Evolutionary conservation across 1,140 invertebrate genomes (phyloP).

Genomic region (Oncopodura yosiiana): DNA sequence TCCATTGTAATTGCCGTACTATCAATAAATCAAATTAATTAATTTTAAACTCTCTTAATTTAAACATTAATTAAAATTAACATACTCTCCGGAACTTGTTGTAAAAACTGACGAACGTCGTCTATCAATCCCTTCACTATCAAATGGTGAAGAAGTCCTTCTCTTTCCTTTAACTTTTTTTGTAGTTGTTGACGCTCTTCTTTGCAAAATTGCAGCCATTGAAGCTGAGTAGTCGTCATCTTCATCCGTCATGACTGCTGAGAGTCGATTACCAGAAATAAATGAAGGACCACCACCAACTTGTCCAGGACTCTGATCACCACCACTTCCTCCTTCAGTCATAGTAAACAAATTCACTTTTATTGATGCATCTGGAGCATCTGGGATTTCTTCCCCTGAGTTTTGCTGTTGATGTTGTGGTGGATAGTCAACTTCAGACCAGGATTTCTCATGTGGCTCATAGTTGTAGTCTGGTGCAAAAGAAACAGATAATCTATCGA

Average conservation of each 20-base stretch:
- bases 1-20: constrained; percentile 67
- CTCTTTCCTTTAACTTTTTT: constrained; percentile 49
- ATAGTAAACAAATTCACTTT: constrained; percentile 33
- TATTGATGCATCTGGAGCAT: constrained; percentile 37
- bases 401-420: constrained; percentile 18
- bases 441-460: constrained; percentile 29
- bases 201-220: constrained; percentile 65
- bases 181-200: constrained; percentile 50
- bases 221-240: constrained; percentile 70
- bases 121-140: constrained; percentile 41
- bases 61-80: constrained; percentile 22
- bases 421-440: constrained; percentile 28
- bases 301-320: constrained; percentile 1
- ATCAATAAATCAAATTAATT: constrained; percentile 8
- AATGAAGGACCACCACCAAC: not conserved
- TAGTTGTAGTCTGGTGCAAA: constrained; percentile 54
- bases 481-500: constrained; percentile 57
- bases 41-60: not conserved
- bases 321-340: not conserved
- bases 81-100: constrained; percentile 73
- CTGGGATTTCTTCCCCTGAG: not conserved
- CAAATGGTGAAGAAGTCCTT: constrained; percentile 60
- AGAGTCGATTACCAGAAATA: not conserved
- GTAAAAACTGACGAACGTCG: constrained; percentile 68
- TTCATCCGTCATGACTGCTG: constrained; percentile 37